These are phyloP conservation scores for Nomada goodeniana DNA, from an alignment of 2,888 invertebrate genomes.

Conservation along the genomic window DNA sequence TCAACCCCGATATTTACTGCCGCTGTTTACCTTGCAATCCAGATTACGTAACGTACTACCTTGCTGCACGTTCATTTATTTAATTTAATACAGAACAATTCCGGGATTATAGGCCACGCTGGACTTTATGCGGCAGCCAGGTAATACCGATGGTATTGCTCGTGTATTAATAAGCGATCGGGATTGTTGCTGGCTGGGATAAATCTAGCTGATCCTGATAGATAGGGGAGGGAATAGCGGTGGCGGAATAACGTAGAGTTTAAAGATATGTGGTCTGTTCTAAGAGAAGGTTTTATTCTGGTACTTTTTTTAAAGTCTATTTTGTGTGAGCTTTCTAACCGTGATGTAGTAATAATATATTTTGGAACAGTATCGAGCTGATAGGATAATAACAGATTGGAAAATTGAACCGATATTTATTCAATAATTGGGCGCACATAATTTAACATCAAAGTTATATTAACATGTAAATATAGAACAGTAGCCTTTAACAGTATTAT, in stretches of 20 bases:
- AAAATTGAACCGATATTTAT: not conserved
- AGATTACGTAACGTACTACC: slow-evolving; percentile 55
- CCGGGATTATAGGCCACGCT: slow-evolving; percentile 49
- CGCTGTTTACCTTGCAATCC: slow-evolving; percentile 56
- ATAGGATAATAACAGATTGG: not conserved
- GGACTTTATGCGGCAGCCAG: slow-evolving; percentile 18
- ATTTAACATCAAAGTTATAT: too few relatives aligned
- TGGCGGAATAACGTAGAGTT: not conserved
- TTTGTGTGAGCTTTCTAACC: not conserved
- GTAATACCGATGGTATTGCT: slow-evolving; percentile 16
- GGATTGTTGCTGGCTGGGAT: not conserved
- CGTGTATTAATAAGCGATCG: not conserved
- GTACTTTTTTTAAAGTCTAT: too few relatives aligned
- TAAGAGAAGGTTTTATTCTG: too few relatives aligned
- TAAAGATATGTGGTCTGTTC: not conserved
- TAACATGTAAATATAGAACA: not conserved
- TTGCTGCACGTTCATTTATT: slow-evolving; percentile 60
- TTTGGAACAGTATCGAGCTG: not conserved
- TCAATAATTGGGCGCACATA: not conserved
- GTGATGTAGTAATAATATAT: not conserved
- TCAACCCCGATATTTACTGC: slow-evolving; percentile 47
- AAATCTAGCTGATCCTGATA: not conserved
- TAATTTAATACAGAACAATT: slow-evolving; percentile 61
- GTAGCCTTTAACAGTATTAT: not conserved
- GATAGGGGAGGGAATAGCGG: not conserved